Evolutionary conservation across 1,140 invertebrate genomes (phyloP).

Genomic region (Drosophila kurseongensis): DNA sequence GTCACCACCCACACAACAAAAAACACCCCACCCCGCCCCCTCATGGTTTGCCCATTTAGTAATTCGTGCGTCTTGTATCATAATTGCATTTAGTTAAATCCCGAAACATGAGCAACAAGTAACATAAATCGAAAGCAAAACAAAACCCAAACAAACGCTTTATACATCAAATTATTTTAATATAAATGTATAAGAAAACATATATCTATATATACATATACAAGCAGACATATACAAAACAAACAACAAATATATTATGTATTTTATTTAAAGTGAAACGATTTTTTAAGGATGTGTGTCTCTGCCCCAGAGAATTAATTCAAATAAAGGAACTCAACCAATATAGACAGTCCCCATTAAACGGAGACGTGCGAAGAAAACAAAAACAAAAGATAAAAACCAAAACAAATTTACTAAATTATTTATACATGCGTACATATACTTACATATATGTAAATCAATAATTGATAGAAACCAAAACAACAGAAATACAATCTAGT

Average conservation of each 20-base stretch:
- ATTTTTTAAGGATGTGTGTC: slow-evolving; percentile 53
- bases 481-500: slow-evolving; percentile 76
- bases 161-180: slow-evolving; percentile 82
- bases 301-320: slow-evolving; percentile 34
- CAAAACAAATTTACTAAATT: slow-evolving; percentile 59
- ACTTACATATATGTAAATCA: slow-evolving; percentile 62
- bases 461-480: slow-evolving; percentile 46
- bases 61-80: slow-evolving; percentile 48
- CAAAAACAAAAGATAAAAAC: slow-evolving; percentile 33
- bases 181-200: slow-evolving; percentile 73
- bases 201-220: slow-evolving; percentile 75
- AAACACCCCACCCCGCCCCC: slow-evolving; percentile 18
- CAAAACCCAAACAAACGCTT: slow-evolving; percentile 67
- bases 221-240: slow-evolving; percentile 68
- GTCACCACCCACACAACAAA: slow-evolving; percentile 14
- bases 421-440: slow-evolving; percentile 53
- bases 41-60: slow-evolving; percentile 28
- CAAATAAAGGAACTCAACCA: slow-evolving; percentile 39
- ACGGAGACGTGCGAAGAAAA: slow-evolving; percentile 3
- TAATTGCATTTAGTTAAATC: slow-evolving; percentile 78
- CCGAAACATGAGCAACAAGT: slow-evolving; percentile 39
- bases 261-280: slow-evolving; percentile 63
- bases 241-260: slow-evolving; percentile 56
- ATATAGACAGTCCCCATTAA: slow-evolving; percentile 35
- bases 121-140: slow-evolving; percentile 6